phyloP scores from a whole-genome alignment of 2,113 vertebrate genomes.

The Chrysemys picta region DNA sequence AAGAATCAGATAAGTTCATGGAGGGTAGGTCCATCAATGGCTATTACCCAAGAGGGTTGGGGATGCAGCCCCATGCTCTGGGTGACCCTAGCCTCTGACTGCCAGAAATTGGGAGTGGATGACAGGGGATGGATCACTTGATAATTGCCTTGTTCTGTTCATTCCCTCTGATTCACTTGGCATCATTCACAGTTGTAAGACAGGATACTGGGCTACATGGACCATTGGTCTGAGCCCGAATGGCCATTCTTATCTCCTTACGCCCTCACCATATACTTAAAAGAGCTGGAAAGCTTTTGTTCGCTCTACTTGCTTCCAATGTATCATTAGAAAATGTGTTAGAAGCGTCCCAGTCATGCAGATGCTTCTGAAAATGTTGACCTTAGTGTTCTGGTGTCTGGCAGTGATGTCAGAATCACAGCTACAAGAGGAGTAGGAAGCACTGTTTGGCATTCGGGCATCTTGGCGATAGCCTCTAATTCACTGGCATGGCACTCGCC shows the following conservation, averaged over 20 bases:
- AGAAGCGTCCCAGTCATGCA: background rate
- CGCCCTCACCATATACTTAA: background rate
- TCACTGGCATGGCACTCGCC: slow-evolving; percentile 8
- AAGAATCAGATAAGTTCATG: background rate
- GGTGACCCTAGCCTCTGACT: background rate
- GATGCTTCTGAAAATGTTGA: background rate
- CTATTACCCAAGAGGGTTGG: background rate
- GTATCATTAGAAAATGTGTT: background rate
- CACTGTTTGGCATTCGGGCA: background rate
- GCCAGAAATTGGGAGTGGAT: background rate
- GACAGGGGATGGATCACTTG: background rate
- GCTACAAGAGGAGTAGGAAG: background rate
- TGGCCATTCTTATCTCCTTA: background rate
- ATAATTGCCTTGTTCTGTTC: background rate
- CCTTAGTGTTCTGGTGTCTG: background rate
- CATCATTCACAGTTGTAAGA: background rate
- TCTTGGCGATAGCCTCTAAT: background rate
- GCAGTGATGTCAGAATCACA: background rate
- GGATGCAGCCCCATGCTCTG: too few species aligned
- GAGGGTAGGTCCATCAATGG: background rate
- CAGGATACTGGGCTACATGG: background rate
- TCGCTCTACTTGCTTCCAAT: background rate
- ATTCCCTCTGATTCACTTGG: background rate
- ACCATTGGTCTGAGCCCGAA: background rate
- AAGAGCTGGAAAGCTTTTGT: background rate